Base-by-base conservation (phyloP, 2,797 vertebrate genomes). In the Anguilla megastoma region DNA sequence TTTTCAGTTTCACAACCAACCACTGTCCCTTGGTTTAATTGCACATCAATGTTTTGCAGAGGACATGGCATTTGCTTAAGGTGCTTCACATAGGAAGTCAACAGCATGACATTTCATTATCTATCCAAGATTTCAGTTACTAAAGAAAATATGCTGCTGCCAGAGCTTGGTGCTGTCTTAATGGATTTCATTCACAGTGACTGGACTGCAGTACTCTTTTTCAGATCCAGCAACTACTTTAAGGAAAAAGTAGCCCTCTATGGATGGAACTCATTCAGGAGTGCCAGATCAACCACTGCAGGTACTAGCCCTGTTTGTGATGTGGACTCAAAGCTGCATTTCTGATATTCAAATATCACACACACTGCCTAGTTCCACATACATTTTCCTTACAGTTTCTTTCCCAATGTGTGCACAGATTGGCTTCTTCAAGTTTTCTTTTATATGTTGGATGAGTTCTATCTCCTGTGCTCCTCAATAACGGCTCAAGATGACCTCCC, bases 401-500 rank as follows among this genome's bases (percentile, higher is more conserved):
- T 63, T 63, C 58, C 18, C 21, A 21, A 63, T 63, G 58, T 18
- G 16, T 6, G 3, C 58, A 63, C 16, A 24, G 18, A 24, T 63
- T 5, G n/a, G 12, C 33, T 79, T 30, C 33, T 16, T 79, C 33
- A 41, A 14, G 27, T 48, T 80, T 45, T 24, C 41, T 48, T 45
- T 80, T 10, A 74, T 21, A 48, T 79, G 33, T 6, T 33, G 5
- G 21, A 24, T 18, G 63, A 69, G 63, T 85, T 85, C 48, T 63
- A 84, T 84, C 66, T 45, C 60, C 66, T 54, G 21, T 60, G 33
- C 80, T 74, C 50, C 71, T 33, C 83, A 88, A 76, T 85, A 83
- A 76, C 50, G 50, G 41, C 50, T 79, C 66, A 60, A 85, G 74
- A 76, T 88, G 87, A 88, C 87, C 84, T 85, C 84, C 50, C 33